phyloP scores from a whole-genome alignment of 2,888 invertebrate species.

The Mesopsocus fuscifrons region DNA sequence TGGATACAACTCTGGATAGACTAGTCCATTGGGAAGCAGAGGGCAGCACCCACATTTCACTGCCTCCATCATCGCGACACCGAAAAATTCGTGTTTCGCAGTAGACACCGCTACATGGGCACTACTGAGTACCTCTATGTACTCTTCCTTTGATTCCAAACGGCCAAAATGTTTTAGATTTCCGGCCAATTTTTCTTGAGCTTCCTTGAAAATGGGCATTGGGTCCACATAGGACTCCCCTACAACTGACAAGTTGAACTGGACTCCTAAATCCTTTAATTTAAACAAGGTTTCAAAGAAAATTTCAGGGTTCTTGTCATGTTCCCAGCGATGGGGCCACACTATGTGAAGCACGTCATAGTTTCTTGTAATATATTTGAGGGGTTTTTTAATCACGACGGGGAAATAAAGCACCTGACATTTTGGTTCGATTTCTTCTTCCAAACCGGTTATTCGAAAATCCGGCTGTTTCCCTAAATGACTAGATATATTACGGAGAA shows the following conservation, averaged over 20 bases:
- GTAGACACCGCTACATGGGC: constrained; percentile 52
- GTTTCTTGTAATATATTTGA: constrained; percentile 7
- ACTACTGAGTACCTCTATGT: constrained; percentile 31
- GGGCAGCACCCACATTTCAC: constrained; percentile 47
- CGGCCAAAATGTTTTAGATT: constrained; percentile 40
- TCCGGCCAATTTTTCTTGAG: constrained; percentile 27
- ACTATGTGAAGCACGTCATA: constrained; percentile 32
- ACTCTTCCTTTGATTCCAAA: constrained; percentile 32
- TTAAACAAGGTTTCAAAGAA: constrained; percentile 35
- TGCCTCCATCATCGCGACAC: constrained; percentile 57
- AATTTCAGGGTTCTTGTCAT: constrained; percentile 49
- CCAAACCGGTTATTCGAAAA: constrained; percentile 34
- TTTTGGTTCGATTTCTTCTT: constrained; percentile 34
- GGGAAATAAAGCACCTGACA: constrained; percentile 43
- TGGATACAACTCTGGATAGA: constrained; percentile 54
- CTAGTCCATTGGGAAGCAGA: constrained; percentile 42
- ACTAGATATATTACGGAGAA: constrained; percentile 36
- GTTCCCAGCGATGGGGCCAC: constrained; percentile 65
- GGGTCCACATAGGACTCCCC: constrained; percentile 40
- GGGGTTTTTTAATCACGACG: constrained; percentile 22
- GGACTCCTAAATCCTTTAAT: constrained; percentile 29
- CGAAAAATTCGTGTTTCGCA: constrained; percentile 56
- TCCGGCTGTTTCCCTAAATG: constrained; percentile 47
- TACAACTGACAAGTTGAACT: constrained; percentile 38
- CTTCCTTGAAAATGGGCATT: constrained; percentile 37